Conservation (phyloP, 37 sponge, comb jelly and placozoan species). For the Ephydatia muelleri region DNA sequence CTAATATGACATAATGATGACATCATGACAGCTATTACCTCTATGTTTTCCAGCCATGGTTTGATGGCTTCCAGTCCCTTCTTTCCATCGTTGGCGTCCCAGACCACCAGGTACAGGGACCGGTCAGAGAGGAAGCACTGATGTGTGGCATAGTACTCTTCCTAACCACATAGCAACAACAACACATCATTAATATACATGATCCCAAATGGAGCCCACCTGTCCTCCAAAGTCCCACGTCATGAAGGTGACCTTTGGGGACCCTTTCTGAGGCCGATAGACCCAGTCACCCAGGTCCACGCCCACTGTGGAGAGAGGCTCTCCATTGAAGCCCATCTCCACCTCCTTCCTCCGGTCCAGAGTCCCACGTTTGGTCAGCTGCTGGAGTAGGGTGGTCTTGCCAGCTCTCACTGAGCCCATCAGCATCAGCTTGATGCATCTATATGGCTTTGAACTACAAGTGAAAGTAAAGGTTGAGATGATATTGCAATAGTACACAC, state of each 20-base stretch:
- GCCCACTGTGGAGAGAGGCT: constrained; percentile 78
- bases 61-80: constrained; percentile 55
- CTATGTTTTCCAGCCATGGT: constrained; percentile 88
- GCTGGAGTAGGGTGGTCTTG: constrained; percentile 79
- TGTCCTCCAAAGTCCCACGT: constrained; percentile 97
- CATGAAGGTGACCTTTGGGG: constrained; percentile 72
- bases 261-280: constrained; percentile 32
- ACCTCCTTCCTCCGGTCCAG: constrained; percentile 63
- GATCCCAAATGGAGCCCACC: constrained; percentile 15
- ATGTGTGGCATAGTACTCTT: constrained; percentile 94
- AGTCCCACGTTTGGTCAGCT: constrained; percentile 53
- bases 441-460: constrained; percentile 68
- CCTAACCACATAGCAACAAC: constrained; percentile 28
- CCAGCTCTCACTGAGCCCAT: constrained; percentile 76
- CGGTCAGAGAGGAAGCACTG: constrained; percentile 86
- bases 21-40: constrained; percentile 42
- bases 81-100: constrained; percentile 65
- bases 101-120: constrained; percentile 78
- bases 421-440: constrained; percentile 81
- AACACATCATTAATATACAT: too few species aligned
- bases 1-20: too few species aligned
- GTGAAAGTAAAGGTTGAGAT: too few species aligned
- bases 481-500: too few species aligned
- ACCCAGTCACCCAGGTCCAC: constrained; percentile 86
- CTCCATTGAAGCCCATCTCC: constrained; percentile 25